Base-by-base conservation (phyloP, 1,140 invertebrate genomes). In the Acromyrmex heyeri region DNA sequence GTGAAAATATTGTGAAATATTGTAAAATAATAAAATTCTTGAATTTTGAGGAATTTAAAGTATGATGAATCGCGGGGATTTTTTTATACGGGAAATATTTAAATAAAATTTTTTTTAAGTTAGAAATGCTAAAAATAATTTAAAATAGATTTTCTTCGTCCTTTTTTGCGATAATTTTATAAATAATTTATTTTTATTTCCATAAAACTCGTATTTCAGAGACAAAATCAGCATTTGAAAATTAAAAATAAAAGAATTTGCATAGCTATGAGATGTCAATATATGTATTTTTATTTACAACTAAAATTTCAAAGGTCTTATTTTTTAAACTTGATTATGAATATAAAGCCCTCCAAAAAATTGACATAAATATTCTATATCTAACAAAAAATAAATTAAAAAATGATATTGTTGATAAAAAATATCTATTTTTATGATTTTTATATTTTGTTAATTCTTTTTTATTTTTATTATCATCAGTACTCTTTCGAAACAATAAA, bases 151-250 rank as follows among this genome's bases (percentile, higher is more conserved):
- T 30, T 18, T 55, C 10, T 73, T 34, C 27, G 5, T 50, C 10
- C 2, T 14, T 55, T 73, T 67, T 44, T 67, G 38, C 34, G 1
- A 72, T 67, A 72, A 72, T 72, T 70, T 27, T 53, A 50, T 27
- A 50, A 72, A 70, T 70, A 70, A 55, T 55, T 73, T 73, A 55
- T 12, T 70, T 50, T 55, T 30, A 44, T 44, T 67, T 67, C 38
- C 27, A 73, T 73, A 73, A 73, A 55, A 70, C 8, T 70, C 14
- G 16, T 50, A 50, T 70, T 70, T 53, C 18, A 48, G n/a, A 67
- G n/a, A 21, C 12, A 30, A 50, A 53, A 30, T 27, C 48, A 70
- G 27, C 2, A 69, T 69, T 69, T 5, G 12, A 6, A 48, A 16
- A 48, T 24, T 69, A n/a, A 44, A 24, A 69, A 48, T 48, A 48